Evolutionary conservation across 2,888 invertebrate species (phyloP).

Genomic region (Lasioglossum zephyrum): DNA sequence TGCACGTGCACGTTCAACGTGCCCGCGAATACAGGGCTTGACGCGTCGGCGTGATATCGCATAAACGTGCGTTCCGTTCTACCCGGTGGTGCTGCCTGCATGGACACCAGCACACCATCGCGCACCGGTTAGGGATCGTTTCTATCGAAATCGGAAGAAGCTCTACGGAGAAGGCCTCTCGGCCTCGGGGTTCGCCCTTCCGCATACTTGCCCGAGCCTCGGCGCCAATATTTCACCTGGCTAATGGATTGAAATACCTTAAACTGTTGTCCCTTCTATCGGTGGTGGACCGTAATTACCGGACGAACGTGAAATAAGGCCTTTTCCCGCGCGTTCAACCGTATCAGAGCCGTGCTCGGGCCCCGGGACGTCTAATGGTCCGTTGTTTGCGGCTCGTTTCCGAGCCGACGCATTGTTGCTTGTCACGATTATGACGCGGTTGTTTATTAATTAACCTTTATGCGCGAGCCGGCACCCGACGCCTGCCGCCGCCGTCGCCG

Average conservation of each 20-base stretch:
- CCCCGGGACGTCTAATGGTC: slow-evolving; percentile 12
- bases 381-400: slow-evolving; percentile 19
- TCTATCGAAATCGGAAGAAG: slow-evolving; percentile 71
- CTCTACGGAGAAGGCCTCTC: neutral
- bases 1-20: slow-evolving; percentile 65
- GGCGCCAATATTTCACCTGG: slow-evolving; percentile 53
- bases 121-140: slow-evolving; percentile 2
- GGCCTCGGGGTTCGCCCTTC: slow-evolving; percentile 50
- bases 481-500: neutral
- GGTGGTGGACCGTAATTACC: slow-evolving; percentile 27
- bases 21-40: slow-evolving; percentile 61
- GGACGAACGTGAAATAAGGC: slow-evolving; percentile 28
- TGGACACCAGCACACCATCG: neutral
- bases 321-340: slow-evolving; percentile 4
- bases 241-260: slow-evolving; percentile 54
- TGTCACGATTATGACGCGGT: slow-evolving; percentile 52
- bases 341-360: slow-evolving; percentile 9
- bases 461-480: slow-evolving; percentile 2
- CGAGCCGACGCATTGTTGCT: slow-evolving; percentile 18
- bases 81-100: neutral
- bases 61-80: slow-evolving; percentile 58
- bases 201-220: slow-evolving; percentile 58
- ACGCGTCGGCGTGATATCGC: slow-evolving; percentile 73
- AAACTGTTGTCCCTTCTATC: slow-evolving; percentile 4
- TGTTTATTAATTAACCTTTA: slow-evolving; percentile 55